phyloP scores from a whole-genome alignment of 2,797 vertebrate species.

The Melanotaenia boesemani region DNA sequence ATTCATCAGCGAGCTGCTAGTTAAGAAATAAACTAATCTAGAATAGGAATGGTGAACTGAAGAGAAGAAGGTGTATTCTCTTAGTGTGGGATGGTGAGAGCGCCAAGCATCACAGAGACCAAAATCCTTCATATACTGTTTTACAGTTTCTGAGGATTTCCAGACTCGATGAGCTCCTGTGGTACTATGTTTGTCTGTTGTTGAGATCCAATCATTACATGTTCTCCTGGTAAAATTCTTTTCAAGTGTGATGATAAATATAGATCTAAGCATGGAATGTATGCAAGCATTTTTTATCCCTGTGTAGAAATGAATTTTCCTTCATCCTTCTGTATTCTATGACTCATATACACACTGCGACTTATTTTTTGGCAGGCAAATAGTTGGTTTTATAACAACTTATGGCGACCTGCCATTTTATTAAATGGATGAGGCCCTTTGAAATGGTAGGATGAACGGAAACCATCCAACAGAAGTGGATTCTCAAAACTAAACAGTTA shows the following conservation, averaged over 20 bases:
- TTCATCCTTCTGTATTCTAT: constrained; percentile 40
- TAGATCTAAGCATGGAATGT: constrained; percentile 26
- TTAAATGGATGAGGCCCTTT: constrained; percentile 39
- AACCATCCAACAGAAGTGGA: constrained; percentile 48
- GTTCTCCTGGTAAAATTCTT: constrained; percentile 15
- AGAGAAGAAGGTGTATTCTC: too few species aligned
- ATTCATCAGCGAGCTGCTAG: too few species aligned
- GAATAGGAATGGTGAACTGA: too few species aligned
- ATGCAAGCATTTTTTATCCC: not conserved
- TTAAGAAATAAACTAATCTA: too few species aligned
- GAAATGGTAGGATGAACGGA: constrained; percentile 46
- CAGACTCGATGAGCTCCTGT: too few species aligned
- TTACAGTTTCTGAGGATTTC: too few species aligned
- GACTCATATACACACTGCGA: constrained; percentile 58
- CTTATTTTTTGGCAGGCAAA: constrained; percentile 61
- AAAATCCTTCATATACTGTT: too few species aligned
- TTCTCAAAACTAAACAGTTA: constrained; percentile 51
- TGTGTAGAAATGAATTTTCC: constrained; percentile 25
- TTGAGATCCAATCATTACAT: constrained; percentile 25
- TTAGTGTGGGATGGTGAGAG: too few species aligned
- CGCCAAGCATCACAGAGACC: too few species aligned
- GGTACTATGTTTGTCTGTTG: not conserved
- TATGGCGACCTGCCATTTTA: constrained; percentile 57
- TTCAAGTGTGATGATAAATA: constrained; percentile 21
- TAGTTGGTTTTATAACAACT: constrained; percentile 52